Conservation (phyloP, 1,140 invertebrate species). For the Dolichoris vasculosae region DNA sequence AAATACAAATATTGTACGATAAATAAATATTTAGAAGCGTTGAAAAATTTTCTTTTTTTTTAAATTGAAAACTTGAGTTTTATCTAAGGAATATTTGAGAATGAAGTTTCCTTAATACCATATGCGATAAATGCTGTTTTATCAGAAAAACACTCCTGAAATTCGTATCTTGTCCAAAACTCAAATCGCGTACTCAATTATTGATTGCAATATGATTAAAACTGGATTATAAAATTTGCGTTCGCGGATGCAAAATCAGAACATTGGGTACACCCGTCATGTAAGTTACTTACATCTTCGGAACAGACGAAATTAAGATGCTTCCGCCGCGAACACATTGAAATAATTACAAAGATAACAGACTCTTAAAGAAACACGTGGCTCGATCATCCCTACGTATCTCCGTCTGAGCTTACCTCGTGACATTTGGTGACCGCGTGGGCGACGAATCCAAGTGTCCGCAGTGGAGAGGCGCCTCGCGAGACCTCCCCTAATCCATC, state of each 20-base stretch:
- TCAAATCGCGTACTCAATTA: neutral
- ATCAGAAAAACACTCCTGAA: too few relatives aligned
- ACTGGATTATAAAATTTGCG: too few relatives aligned
- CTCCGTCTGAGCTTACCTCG: neutral
- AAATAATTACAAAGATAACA: slow-evolving; percentile 11
- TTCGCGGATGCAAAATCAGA: neutral
- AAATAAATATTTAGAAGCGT: too few relatives aligned
- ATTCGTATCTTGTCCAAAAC: too few relatives aligned
- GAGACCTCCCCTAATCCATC: neutral
- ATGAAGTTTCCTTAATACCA: too few relatives aligned
- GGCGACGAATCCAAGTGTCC: slow-evolving; percentile 18
- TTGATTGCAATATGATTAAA: too few relatives aligned
- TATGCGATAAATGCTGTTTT: too few relatives aligned
- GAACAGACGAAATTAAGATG: neutral
- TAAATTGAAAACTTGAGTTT: too few relatives aligned
- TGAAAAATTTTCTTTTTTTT: too few relatives aligned
- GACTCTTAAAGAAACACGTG: neutral
- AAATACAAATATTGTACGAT: too few relatives aligned
- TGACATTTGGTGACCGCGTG: slow-evolving; percentile 19
- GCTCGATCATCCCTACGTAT: neutral
- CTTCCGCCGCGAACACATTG: neutral
- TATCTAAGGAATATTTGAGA: too few relatives aligned
- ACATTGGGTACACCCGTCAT: neutral
- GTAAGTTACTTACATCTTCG: neutral
- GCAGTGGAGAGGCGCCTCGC: slow-evolving; percentile 25